Evolutionary conservation across 2,888 invertebrate genomes (phyloP).

Genomic region (Ophioninae sp.): DNA sequence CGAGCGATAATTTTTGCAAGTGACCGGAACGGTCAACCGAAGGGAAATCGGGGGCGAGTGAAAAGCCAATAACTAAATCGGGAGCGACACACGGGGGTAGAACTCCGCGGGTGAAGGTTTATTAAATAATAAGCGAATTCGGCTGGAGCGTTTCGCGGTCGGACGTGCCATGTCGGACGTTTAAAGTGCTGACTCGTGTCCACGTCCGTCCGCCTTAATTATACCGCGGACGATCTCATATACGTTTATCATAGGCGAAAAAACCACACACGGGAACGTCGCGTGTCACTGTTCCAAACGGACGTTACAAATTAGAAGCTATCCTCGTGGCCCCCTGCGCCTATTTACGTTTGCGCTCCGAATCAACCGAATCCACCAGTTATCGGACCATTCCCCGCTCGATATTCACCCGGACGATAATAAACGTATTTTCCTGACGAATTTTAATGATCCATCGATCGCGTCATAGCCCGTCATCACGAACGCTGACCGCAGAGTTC

Average conservation of each 20-base stretch:
- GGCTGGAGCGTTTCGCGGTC: conserved; percentile 61
- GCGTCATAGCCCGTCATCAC: neutral
- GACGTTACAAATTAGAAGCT: conserved; percentile 43
- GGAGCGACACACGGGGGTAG: conserved; percentile 35
- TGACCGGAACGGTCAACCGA: conserved; percentile 18
- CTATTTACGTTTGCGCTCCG: neutral
- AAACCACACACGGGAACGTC: neutral
- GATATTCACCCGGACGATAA: neutral
- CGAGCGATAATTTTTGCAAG: conserved; percentile 16
- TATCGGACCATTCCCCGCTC: conserved; percentile 1
- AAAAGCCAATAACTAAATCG: conserved; percentile 54
- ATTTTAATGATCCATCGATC: neutral
- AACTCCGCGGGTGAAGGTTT: conserved; percentile 58
- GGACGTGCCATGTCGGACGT: conserved; percentile 72
- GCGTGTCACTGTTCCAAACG: conserved; percentile 56
- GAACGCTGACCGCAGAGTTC: neutral
- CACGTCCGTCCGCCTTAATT: conserved; percentile 77
- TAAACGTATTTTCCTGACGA: neutral
- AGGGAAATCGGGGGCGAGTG: conserved; percentile 27
- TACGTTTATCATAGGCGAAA: conserved; percentile 31
- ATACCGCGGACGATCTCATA: conserved; percentile 64
- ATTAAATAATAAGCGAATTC: conserved; percentile 75
- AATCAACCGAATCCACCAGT: neutral
- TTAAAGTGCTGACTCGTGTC: conserved; percentile 78
- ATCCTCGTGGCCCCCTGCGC: conserved; percentile 9